These are phyloP conservation scores for Eulemur rufifrons DNA, from an alignment of 2,113 vertebrate species.

Conservation along the genomic window DNA sequence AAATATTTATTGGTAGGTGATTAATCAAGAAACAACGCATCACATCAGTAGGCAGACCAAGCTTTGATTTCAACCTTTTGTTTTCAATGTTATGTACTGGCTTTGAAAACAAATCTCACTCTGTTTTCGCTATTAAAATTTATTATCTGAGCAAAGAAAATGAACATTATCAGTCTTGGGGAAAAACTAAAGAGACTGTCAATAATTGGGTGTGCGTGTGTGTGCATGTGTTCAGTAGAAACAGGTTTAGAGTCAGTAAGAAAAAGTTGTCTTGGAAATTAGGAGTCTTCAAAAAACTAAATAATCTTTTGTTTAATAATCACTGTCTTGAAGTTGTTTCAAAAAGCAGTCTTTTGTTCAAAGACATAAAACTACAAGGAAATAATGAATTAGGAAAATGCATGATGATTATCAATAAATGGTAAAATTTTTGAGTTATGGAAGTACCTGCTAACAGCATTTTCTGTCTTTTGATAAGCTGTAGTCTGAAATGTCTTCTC, in stretches of 20 bases:
- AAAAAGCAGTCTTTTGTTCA: background rate
- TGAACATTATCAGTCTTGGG: background rate
- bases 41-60: background rate
- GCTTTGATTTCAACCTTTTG: background rate
- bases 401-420: background rate
- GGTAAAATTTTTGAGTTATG: constrained; percentile 23
- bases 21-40: background rate
- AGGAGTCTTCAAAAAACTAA: background rate
- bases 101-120: background rate
- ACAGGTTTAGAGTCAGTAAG: background rate
- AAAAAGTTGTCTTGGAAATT: constrained; percentile 7
- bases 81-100: background rate
- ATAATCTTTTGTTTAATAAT: background rate
- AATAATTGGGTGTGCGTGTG: fast-evolving
- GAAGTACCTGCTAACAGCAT: constrained; percentile 46
- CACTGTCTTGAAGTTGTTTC: constrained; percentile 10
- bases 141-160: constrained; percentile 5
- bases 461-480: constrained; percentile 53
- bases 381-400: constrained; percentile 22
- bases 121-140: constrained; percentile 44
- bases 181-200: constrained; percentile 17
- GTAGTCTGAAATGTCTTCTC: constrained; percentile 52
- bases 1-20: background rate
- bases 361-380: background rate
- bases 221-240: background rate